A percentile compares a stretch with the other conserved stretches of the same genome.
phyloP scores from a whole-genome alignment of 2,797 vertebrate species.

The Pempheris klunzingeri region DNA sequence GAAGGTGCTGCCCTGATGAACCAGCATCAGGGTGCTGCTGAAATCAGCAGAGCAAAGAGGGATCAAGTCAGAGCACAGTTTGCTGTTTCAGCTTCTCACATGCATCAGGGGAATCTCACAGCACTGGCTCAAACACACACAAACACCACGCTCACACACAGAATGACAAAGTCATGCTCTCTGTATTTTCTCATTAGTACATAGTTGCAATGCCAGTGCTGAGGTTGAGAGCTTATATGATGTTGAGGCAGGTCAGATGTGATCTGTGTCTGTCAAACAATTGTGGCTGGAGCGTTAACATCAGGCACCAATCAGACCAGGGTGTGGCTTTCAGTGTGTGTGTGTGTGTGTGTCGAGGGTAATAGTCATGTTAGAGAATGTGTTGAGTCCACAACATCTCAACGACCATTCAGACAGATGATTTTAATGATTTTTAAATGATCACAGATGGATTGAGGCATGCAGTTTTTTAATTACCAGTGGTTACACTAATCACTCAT shows the following conservation, averaged over 20 bases:
- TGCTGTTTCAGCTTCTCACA: conserved; percentile 75
- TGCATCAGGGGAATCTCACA: conserved; percentile 75
- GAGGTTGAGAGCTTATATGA: conserved; percentile 40
- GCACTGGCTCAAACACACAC: conserved; percentile 53
- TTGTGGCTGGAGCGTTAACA: conserved; percentile 53
- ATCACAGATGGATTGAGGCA: conserved; percentile 49
- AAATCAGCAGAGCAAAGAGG: conserved; percentile 53
- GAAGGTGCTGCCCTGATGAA: background rate
- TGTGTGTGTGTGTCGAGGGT: conserved; percentile 17
- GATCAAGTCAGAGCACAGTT: conserved; percentile 43
- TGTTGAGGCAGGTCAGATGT: conserved; percentile 51
- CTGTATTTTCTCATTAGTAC: conserved; percentile 77
- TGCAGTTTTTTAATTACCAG: conserved; percentile 26
- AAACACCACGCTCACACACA: conserved; percentile 11
- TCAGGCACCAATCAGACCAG: conserved; percentile 65
- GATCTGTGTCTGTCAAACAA: conserved; percentile 57
- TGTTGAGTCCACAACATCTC: conserved; percentile 43
- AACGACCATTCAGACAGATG: conserved; percentile 37
- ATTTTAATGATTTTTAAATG: conserved; percentile 45
- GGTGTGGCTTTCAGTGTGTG: conserved; percentile 43
- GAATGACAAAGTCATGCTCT: conserved; percentile 43
- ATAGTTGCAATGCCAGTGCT: conserved; percentile 54
- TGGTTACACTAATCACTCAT: conserved; percentile 33
- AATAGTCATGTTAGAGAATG: conserved; percentile 34
- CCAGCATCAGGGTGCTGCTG: conserved; percentile 43